Evolutionary conservation across 2,797 vertebrate species (phyloP).

Genomic region (Phaenicophaeus curvirostris): DNA sequence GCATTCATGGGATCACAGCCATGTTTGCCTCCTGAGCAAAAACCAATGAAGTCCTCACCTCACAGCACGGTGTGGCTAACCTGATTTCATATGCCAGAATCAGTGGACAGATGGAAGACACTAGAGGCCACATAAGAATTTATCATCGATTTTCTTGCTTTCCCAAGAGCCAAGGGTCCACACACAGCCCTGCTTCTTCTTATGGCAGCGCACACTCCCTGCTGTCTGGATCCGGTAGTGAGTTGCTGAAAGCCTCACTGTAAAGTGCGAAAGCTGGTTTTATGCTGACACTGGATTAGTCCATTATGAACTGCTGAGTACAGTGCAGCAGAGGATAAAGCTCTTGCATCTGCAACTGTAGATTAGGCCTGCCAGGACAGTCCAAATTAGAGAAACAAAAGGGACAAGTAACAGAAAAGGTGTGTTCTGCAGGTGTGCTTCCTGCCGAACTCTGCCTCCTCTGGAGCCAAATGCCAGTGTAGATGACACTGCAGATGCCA

Average conservation of each 20-base stretch:
- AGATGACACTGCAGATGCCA: neutral
- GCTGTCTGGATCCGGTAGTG: neutral
- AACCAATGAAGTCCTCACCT: neutral
- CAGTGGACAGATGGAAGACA: neutral
- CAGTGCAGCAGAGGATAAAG: neutral
- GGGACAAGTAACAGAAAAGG: neutral
- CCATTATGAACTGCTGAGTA: neutral
- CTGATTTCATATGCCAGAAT: neutral
- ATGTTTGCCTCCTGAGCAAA: neutral
- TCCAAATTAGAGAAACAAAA: neutral
- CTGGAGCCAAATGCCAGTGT: neutral
- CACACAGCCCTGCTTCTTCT: neutral
- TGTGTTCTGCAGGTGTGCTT: neutral
- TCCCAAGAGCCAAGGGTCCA: neutral
- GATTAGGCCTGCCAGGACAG: neutral
- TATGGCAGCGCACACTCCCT: neutral
- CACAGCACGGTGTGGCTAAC: neutral
- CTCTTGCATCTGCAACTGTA: neutral
- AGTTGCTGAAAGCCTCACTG: neutral
- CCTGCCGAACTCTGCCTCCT: neutral
- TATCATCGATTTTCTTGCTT: neutral
- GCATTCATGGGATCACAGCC: neutral
- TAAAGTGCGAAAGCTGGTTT: slow-evolving; percentile 16
- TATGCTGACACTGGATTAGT: slow-evolving; percentile 29
- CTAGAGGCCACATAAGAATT: neutral